Evolutionary conservation across 2,888 invertebrate species (phyloP), one percentile per base, ranked within the genome.

Genomic region (Spilarctia lutea): DNA sequence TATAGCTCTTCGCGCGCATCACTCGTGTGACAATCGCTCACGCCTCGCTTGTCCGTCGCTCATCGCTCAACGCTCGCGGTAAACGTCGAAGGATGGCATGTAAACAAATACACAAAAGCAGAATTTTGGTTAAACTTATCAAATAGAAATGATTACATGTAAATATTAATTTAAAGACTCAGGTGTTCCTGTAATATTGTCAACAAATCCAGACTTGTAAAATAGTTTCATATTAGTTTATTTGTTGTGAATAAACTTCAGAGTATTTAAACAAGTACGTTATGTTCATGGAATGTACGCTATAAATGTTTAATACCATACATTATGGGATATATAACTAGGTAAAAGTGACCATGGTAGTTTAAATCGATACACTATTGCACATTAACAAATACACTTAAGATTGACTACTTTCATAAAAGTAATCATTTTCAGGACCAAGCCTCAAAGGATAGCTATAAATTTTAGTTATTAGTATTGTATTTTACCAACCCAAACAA

Each of bases 21-120:
- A 95, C 93, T 95, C 94, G 93, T 93, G 94, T 96, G 93, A 94
- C 93, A 91, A 91, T 92, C 93, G 93, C 93, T 93, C 92, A 91
- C 91, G 90, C 88, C 89, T 88, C 89, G 88, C 87, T 87, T 88
- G 88, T 85, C 86, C 79, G 78, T 86, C 82, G 85, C 86, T 81
- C 83, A 82, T 86, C 84, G 76, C 81, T 80, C 81, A 80, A 84
- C 82, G 76, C 79, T 86, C 71, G 76, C 75, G 72, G 78, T 86
- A 80, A 82, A 73, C 72, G 82, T 74, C 66, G 71, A 74, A 71
- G 70, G 72, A 73, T 70, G 35, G 18, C 73, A 70, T 66, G 70
- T 83, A 72, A 80, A 83, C 76, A 85, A 83, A 74, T 81, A 73
- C 65, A 76, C 68, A 71, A 72, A 63, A 60, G n/a, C 30, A 56